Evolutionary conservation across 2,113 vertebrate species (phyloP).

Genomic region (Sapayoa aenigma): DNA sequence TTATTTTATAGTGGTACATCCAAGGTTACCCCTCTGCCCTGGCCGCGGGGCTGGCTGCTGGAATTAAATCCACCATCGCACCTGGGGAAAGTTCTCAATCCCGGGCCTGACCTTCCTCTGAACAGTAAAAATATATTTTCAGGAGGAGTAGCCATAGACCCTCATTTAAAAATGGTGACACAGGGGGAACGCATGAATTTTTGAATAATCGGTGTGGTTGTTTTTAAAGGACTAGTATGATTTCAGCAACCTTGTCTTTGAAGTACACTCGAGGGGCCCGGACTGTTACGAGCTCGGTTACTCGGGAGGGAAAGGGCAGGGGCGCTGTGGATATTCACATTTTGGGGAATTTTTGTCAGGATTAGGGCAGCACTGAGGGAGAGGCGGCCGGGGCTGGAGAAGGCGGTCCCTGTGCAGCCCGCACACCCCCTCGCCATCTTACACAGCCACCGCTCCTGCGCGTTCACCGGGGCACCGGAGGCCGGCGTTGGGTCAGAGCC

Average conservation of each 20-base stretch:
- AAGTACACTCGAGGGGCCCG: neutral
- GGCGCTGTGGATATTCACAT: no score
- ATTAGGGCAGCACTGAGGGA: neutral
- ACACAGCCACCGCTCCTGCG: neutral
- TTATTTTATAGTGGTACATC: neutral
- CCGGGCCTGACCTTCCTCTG: neutral
- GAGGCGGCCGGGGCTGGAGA: neutral
- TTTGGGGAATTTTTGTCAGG: neutral
- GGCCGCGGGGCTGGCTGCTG: neutral
- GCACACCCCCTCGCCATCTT: neutral
- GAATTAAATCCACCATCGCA: neutral
- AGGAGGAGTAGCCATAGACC: neutral
- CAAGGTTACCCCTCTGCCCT: neutral
- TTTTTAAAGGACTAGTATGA: neutral
- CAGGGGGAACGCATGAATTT: neutral
- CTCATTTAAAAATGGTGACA: neutral
- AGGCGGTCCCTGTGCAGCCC: neutral
- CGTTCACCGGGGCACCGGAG: neutral
- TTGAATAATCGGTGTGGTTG: neutral
- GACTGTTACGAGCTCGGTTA: fast-evolving
- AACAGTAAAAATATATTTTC: neutral
- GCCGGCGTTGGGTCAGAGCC: neutral
- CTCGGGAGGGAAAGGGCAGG: neutral
- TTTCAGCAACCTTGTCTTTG: neutral
- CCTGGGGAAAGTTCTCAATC: neutral